These are phyloP conservation scores for Orthosia incerta DNA, from an alignment of 2,888 invertebrate species.

Conservation along the genomic window DNA sequence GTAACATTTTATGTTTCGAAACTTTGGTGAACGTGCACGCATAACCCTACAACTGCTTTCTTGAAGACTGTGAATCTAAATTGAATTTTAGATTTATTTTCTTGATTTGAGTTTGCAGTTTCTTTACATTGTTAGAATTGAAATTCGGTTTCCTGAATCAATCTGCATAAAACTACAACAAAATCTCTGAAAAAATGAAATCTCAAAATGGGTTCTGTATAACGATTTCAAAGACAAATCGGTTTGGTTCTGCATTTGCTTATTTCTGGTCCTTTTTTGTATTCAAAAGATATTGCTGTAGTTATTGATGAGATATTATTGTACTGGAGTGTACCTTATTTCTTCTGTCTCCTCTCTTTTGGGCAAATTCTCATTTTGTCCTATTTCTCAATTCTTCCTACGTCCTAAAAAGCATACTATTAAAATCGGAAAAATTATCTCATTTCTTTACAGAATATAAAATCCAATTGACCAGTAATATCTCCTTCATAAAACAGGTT, in stretches of 20 bases:
- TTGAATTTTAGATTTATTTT: conserved; percentile 48
- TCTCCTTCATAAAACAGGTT: neutral
- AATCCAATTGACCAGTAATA: neutral
- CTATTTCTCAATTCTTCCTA: neutral
- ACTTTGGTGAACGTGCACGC: conserved; percentile 36
- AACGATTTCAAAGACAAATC: neutral
- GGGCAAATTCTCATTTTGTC: neutral
- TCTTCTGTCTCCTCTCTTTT: neutral
- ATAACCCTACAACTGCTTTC: conserved; percentile 23
- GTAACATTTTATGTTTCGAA: conserved; percentile 49
- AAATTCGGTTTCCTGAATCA: conserved; percentile 14
- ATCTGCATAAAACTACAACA: neutral
- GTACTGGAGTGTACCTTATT: too few relatives aligned
- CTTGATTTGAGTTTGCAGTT: neutral
- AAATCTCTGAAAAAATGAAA: neutral
- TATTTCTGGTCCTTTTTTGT: too few relatives aligned
- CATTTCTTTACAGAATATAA: neutral
- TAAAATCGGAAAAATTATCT: neutral
- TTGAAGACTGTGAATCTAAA: conserved; percentile 45
- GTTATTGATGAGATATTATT: too few relatives aligned
- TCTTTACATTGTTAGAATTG: conserved; percentile 38
- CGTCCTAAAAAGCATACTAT: neutral
- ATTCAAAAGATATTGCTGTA: too few relatives aligned
- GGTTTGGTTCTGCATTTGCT: neutral
- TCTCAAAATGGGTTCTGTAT: neutral